Conservation (phyloP, 2,888 invertebrate species). For the Aporophyla lueneburgensis region DNA sequence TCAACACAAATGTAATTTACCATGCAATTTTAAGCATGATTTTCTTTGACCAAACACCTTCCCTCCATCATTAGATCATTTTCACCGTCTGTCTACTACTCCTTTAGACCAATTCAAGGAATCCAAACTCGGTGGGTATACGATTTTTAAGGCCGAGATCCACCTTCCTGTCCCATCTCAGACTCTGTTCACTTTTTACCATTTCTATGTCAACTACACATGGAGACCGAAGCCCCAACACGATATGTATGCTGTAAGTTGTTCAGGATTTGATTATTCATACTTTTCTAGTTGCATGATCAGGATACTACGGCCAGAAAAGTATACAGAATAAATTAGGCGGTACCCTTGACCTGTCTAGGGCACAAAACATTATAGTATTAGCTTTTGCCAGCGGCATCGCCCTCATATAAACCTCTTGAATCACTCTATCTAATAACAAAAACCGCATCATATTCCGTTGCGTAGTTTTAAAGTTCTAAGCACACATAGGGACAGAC, state of each 20-base stretch:
- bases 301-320: neutral
- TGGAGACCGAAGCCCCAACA: neutral
- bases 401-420: no score
- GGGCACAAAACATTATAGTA: no score
- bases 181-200: conserved; percentile 4
- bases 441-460: no score
- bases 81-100: neutral
- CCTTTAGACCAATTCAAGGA: neutral
- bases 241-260: neutral
- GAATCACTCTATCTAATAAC: no score
- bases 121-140: neutral
- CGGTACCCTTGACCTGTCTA: no score
- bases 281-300: neutral
- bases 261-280: neutral
- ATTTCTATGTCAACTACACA: neutral
- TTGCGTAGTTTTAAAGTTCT: no score
- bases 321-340: no score
- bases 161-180: neutral
- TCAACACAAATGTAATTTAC: neutral
- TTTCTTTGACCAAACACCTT: neutral
- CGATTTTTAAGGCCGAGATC: neutral
- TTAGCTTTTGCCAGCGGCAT: no score
- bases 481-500: no score
- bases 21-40: neutral
- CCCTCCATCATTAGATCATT: neutral